Conservation (phyloP, 1,140 invertebrate species). For the Vollenhovia emeryi region DNA sequence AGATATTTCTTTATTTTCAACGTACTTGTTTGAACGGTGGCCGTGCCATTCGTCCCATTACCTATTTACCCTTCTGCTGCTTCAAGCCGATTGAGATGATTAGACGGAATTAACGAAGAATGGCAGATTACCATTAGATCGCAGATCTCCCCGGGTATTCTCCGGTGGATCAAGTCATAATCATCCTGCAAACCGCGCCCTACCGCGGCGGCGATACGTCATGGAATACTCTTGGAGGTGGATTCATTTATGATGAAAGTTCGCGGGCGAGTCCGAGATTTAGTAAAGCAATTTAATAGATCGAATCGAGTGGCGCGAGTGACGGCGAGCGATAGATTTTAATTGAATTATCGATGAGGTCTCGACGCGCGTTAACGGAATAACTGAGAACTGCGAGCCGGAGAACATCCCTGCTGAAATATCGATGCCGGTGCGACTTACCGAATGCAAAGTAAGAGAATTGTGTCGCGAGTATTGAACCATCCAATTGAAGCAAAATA, state of each 20-base stretch:
- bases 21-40: background rate
- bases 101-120: conserved; percentile 40
- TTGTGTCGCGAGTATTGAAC: conserved; percentile 52
- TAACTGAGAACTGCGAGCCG: conserved; percentile 27
- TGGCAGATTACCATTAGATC: background rate
- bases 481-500: conserved; percentile 52
- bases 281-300: conserved; percentile 59
- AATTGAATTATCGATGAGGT: conserved; percentile 56
- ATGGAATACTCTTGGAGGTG: background rate
- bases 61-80: background rate
- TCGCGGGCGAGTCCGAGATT: conserved; percentile 17
- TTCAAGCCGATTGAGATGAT: conserved; percentile 19
- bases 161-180: conserved; percentile 1
- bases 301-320: conserved; percentile 42
- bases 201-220: conserved; percentile 10
- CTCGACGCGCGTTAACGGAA: conserved; percentile 46
- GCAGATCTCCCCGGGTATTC: conserved; percentile 9
- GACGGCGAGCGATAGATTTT: conserved; percentile 45
- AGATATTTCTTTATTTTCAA: no score
- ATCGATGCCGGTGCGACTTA: conserved; percentile 23
- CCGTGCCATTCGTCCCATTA: background rate
- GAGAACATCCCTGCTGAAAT: conserved; percentile 33
- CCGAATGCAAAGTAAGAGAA: conserved; percentile 54
- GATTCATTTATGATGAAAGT: conserved; percentile 32
- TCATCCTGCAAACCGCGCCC: conserved; percentile 18